These are phyloP conservation scores for Temnothorax rugatulus DNA, from an alignment of 2,888 invertebrate species.

Conservation along the genomic window DNA sequence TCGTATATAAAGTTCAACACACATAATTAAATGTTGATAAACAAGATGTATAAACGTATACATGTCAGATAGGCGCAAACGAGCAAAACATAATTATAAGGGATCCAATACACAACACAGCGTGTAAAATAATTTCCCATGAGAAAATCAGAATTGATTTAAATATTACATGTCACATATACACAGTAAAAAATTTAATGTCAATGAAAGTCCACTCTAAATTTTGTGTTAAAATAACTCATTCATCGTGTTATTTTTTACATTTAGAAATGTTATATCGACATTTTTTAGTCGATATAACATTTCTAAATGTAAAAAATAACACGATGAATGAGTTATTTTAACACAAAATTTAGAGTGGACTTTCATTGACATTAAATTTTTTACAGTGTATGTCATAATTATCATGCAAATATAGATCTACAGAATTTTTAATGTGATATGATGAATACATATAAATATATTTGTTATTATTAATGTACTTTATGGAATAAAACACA, in stretches of 20 bases:
- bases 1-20: neutral
- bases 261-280: too few relatives aligned
- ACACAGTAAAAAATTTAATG: too few relatives aligned
- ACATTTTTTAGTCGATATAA: too few relatives aligned
- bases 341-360: too few relatives aligned
- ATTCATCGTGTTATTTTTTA: too few relatives aligned
- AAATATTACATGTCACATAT: neutral
- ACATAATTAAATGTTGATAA: slow-evolving; percentile 15
- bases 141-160: neutral
- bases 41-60: neutral
- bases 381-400: too few relatives aligned
- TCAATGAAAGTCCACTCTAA: too few relatives aligned
- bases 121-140: neutral
- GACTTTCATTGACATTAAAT: too few relatives aligned
- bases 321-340: too few relatives aligned
- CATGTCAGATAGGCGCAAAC: neutral
- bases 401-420: neutral
- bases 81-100: neutral
- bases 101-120: too few relatives aligned
- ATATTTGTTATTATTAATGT: neutral
- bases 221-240: too few relatives aligned
- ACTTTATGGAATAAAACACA: neutral
- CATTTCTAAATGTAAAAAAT: too few relatives aligned
- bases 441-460: neutral
- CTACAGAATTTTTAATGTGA: neutral